These are phyloP conservation scores for Horisme vitalbata DNA, from an alignment of 2,888 invertebrate species.

Conservation along the genomic window DNA sequence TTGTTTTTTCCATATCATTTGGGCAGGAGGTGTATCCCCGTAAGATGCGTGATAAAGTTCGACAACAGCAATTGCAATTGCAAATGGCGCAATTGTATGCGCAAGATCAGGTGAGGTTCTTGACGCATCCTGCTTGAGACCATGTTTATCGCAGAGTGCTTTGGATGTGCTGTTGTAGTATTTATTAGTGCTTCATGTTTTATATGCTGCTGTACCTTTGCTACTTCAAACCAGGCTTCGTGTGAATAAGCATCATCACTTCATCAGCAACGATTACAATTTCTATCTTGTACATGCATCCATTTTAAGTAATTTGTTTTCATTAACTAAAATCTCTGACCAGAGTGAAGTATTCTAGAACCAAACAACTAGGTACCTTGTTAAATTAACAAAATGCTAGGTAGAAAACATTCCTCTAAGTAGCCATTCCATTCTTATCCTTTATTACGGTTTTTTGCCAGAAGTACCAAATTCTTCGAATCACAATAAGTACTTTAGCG, in stretches of 20 bases:
- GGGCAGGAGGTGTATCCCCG: conserved; percentile 90
- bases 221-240: conserved; percentile 51
- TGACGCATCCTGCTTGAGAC: conserved; percentile 73
- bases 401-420: no score
- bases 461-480: no score
- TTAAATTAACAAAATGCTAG: no score
- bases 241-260: no score
- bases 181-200: conserved; percentile 61
- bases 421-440: no score
- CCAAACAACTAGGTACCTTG: no score
- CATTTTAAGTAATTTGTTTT: neutral
- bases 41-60: conserved; percentile 91
- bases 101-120: conserved; percentile 79
- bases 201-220: conserved; percentile 58
- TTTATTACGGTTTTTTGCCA: no score
- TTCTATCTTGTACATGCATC: no score
- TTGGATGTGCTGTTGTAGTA: conserved; percentile 81
- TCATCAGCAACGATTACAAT: no score
- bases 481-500: no score
- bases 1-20: conserved; percentile 83
- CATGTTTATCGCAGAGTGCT: conserved; percentile 63
- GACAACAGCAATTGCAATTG: conserved; percentile 85
- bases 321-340: neutral
- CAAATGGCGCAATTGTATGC: conserved; percentile 83
- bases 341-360: no score